Base-by-base conservation (phyloP, 2,113 vertebrate genomes). In the Platysteira castanea region DNA sequence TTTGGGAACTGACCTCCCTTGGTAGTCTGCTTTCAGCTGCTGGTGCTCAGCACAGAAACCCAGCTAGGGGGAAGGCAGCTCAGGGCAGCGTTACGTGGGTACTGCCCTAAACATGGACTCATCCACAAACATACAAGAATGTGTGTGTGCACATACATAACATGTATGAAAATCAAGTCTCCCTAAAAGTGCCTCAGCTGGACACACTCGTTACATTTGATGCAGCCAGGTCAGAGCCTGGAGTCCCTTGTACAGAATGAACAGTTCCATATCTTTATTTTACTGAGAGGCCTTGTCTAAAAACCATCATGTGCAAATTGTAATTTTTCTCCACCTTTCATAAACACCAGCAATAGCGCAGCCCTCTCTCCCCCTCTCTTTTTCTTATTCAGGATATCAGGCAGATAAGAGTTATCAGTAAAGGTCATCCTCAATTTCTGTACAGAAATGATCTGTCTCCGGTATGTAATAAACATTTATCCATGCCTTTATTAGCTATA, bases 391-490 rank as follows among this genome's bases (percentile, higher is more conserved):
- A 95, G 98, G 97, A 98, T 98, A 97, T 97, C 97, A 98, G 98
- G 98, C 98, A 98, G 98, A 98, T 98, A 99, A 98, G 98, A 99
- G 98, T 99, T 99, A 99, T 99, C 99, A 98, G 97, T 97, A 99
- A 99, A 99, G 99, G 99, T 99, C 99, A 99, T 99, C 98, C 98
- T 99, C 99, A 99, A 99, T 99, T 99, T 99, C 99, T 98, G 98
- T 98, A 98, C 98, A 99, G 99, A 99, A 99, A 99, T 99, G 98
- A 99, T 99, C 99, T 99, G 99, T 99, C 99, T 99, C 98, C 97
- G 78, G 98, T 98, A 98, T 96, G 98, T 99, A 99, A 99, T 99
- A 99, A 99, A 99, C 99, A 99, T 99, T 99, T 99, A 99, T 99
- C 99, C 99, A 98, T 98, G 98, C 98, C 98, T 99, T 99, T 99